Conservation (phyloP, 2,797 vertebrate species). For the Neosilurus mollespiculum region DNA sequence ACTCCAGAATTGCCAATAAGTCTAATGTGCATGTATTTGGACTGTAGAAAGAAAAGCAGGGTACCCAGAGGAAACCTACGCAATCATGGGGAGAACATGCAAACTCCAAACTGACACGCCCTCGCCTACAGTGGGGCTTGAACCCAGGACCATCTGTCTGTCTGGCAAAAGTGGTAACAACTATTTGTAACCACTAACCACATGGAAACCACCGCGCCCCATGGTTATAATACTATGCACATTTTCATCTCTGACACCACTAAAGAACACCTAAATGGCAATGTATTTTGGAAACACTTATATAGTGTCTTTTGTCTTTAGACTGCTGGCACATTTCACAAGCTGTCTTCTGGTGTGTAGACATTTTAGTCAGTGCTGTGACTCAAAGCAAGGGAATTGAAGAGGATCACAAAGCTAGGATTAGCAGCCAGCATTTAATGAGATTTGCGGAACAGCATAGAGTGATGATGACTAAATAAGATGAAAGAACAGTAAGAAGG, state of each 20-base stretch:
- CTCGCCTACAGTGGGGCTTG: too few relatives aligned
- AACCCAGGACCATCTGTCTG: too few relatives aligned
- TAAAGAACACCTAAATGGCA: neutral
- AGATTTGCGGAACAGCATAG: conserved; percentile 21
- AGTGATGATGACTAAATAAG: conserved; percentile 40
- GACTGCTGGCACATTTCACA: conserved; percentile 18
- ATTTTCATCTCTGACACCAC: neutral
- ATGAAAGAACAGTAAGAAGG: conserved; percentile 17
- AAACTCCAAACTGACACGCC: too few relatives aligned
- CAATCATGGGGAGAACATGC: too few relatives aligned
- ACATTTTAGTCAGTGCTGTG: conserved; percentile 11
- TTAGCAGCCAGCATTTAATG: conserved; percentile 35
- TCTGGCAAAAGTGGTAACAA: too few relatives aligned
- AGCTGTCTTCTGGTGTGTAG: conserved; percentile 21
- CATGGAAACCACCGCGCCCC: too few relatives aligned
- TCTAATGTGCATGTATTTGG: too few relatives aligned
- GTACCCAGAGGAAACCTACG: too few relatives aligned
- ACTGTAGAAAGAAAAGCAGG: too few relatives aligned
- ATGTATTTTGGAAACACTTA: neutral
- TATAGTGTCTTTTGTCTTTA: conserved; percentile 22
- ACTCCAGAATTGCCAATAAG: too few relatives aligned
- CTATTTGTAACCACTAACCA: too few relatives aligned
- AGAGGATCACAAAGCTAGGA: conserved; percentile 27
- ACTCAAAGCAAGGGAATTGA: conserved; percentile 33
- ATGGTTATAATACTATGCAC: too few relatives aligned